Evolutionary conservation across 1,140 invertebrate species (phyloP).

Genomic region (Drosophila sechellia): DNA sequence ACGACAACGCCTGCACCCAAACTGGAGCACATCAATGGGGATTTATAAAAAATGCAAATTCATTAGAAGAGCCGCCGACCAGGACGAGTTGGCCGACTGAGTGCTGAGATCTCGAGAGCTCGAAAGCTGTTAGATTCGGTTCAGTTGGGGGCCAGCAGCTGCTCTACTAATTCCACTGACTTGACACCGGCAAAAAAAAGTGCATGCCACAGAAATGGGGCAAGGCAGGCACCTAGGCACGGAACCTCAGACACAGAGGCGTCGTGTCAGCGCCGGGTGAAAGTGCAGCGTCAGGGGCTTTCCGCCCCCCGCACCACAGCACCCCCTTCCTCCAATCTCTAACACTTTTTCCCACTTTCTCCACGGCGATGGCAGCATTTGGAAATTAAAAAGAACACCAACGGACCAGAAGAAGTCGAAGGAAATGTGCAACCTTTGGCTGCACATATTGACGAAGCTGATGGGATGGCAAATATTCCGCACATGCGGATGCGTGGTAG

Average conservation of each 20-base stretch:
- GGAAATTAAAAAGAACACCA: conserved; percentile 65
- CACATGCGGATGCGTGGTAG: background rate
- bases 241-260: conserved; percentile 14
- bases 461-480: background rate
- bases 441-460: conserved; percentile 15
- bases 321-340: too few relatives aligned
- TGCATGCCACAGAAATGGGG: background rate
- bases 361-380: conserved; percentile 56
- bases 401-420: conserved; percentile 12
- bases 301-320: background rate
- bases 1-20: conserved; percentile 46
- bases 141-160: conserved; percentile 18
- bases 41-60: conserved; percentile 83
- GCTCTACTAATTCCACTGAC: conserved; percentile 43
- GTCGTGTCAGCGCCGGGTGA: conserved; percentile 27
- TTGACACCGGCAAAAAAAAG: conserved; percentile 26
- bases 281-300: conserved; percentile 65
- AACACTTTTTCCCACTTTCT: conserved; percentile 30
- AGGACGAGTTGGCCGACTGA: conserved; percentile 21
- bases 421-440: conserved; percentile 10
- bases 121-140: conserved; percentile 1
- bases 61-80: conserved; percentile 62
- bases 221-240: background rate
- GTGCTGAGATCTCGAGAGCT: conserved; percentile 23
- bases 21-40: conserved; percentile 79